Evolutionary conservation across 2,113 vertebrate species (phyloP).

Genomic region (Turdus rufiventris): DNA sequence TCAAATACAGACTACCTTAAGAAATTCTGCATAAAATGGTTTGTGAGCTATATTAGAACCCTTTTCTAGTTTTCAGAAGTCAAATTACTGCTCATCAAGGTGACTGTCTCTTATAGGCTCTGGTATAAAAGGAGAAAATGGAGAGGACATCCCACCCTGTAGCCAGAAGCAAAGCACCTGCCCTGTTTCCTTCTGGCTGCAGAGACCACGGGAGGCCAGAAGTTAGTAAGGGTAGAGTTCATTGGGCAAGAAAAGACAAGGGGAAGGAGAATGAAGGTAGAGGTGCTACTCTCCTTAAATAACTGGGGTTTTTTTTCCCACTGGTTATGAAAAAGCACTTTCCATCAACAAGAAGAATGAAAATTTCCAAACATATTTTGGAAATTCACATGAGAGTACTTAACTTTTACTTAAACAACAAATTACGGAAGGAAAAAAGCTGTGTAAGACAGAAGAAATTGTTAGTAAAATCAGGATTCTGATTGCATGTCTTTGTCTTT

Average conservation of each 20-base stretch:
- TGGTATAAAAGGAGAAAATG: neutral
- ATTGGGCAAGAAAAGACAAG: neutral
- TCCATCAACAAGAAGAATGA: neutral
- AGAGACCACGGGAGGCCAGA: fast-evolving
- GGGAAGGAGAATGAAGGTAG: neutral
- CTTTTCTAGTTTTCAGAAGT: neutral
- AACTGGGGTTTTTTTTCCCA: neutral
- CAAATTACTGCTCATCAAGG: neutral
- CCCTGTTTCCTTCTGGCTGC: neutral
- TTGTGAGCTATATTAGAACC: neutral
- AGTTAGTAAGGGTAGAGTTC: neutral
- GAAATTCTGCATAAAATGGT: neutral
- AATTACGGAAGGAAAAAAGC: neutral
- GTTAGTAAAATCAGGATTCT: neutral
- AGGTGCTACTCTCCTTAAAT: neutral
- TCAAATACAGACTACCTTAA: neutral
- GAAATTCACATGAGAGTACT: neutral
- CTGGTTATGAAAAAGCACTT: neutral
- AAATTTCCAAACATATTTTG: neutral
- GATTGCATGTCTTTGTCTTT: neutral
- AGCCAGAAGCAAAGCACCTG: neutral
- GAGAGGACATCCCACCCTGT: neutral
- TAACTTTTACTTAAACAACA: neutral
- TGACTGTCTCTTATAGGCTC: neutral
- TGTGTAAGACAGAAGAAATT: neutral